Conservation (phyloP, 1,140 invertebrate genomes). For the Oryctes rhinoceros region DNA sequence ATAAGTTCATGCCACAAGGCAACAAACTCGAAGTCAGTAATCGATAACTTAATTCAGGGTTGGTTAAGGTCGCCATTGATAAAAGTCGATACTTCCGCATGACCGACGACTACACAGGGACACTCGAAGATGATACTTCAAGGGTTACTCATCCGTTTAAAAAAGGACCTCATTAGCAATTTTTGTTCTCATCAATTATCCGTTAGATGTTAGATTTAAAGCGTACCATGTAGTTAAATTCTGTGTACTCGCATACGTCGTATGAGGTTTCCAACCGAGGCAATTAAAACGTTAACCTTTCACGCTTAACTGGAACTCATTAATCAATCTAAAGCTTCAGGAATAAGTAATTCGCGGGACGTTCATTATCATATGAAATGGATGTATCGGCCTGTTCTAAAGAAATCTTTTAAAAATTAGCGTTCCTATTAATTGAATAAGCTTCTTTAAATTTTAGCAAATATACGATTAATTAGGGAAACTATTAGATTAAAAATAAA, state of each 20-base stretch:
- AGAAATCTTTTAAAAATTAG: too few species aligned
- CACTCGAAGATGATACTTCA: neutral
- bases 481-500: too few species aligned
- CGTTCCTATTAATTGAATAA: too few species aligned
- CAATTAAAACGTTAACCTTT: neutral
- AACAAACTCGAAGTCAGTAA: neutral
- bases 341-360: too few species aligned
- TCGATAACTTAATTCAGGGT: neutral
- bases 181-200: slow-evolving; percentile 3
- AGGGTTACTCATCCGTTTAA: neutral
- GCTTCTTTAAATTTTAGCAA: too few species aligned
- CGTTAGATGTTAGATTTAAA: neutral
- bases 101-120: neutral
- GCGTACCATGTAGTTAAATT: neutral
- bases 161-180: neutral
- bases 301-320: neutral
- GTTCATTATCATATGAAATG: too few species aligned
- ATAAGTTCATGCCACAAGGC: neutral
- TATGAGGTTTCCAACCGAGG: neutral
- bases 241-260: neutral
- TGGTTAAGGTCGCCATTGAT: slow-evolving; percentile 12
- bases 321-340: neutral
- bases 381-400: too few species aligned
- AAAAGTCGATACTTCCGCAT: slow-evolving; percentile 1
- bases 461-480: too few species aligned